A percentile compares a stretch with the other conserved stretches of the same genome.
phyloP scores from a whole-genome alignment of 2,797 vertebrate species.

The Adelosebastes latens region DNA sequence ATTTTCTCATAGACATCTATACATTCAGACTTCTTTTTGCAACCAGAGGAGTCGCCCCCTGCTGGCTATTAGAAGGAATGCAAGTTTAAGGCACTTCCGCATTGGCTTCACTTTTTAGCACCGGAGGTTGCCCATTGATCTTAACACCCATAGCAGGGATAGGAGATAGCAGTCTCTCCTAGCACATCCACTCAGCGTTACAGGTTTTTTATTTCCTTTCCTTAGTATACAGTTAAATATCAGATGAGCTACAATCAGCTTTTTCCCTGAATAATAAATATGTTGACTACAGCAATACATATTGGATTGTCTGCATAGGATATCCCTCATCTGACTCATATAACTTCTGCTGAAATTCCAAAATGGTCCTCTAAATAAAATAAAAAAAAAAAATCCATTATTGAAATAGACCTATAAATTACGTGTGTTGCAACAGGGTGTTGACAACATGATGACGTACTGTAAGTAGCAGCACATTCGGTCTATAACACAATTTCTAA shows the following conservation, averaged over 20 bases:
- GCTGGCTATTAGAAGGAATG: too few relatives aligned
- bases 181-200: background rate
- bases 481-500: background rate
- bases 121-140: too few relatives aligned
- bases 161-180: background rate
- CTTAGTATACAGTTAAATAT: background rate
- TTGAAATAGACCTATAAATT: background rate
- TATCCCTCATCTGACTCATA: background rate
- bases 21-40: too few relatives aligned
- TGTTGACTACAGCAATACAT: background rate
- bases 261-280: background rate
- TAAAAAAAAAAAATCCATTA: background rate
- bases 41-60: too few relatives aligned
- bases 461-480: background rate
- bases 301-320: background rate
- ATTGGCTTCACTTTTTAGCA: too few relatives aligned
- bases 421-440: background rate
- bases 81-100: too few relatives aligned
- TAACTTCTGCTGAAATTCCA: background rate
- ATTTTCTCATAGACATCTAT: too few relatives aligned
- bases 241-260: background rate
- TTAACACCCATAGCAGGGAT: background rate
- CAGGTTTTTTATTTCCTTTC: background rate
- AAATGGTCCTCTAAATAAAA: background rate
- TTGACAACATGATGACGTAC: background rate